phyloP scores from a whole-genome alignment of 2,113 vertebrate species.

The Stegostoma tigrinum region DNA sequence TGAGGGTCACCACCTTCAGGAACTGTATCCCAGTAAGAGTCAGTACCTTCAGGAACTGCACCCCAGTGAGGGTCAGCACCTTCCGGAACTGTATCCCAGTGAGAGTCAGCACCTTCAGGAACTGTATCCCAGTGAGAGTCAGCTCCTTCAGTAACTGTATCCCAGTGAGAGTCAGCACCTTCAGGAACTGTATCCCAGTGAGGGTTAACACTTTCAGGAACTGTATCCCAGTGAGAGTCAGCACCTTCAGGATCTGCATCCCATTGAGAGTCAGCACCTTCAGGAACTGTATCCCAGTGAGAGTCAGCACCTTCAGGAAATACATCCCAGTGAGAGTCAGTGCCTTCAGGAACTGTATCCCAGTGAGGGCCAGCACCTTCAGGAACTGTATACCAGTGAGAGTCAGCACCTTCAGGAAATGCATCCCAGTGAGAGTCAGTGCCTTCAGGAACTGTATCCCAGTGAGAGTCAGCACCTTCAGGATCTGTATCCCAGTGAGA shows the following conservation, averaged over 20 bases:
- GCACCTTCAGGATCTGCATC: not conserved
- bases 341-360: not conserved
- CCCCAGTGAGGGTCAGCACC: not conserved
- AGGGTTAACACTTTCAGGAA: not conserved
- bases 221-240: not conserved
- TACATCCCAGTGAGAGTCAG: not conserved
- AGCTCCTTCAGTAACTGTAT: not conserved
- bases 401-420: not conserved
- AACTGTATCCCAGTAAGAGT: not conserved
- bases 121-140: not conserved
- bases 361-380: not conserved
- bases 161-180: not conserved
- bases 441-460: not conserved
- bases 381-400: not conserved
- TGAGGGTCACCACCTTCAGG: not conserved
- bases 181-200: not conserved
- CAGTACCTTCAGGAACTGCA: too few relatives aligned
- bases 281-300: not conserved
- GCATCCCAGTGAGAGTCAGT: not conserved
- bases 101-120: too few relatives aligned
- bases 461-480: not conserved
- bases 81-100: not conserved
- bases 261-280: not conserved
- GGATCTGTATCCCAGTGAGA: not conserved
- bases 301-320: too few relatives aligned